Conservation (phyloP, 2,888 invertebrate species). For the Thumatha senex region DNA sequence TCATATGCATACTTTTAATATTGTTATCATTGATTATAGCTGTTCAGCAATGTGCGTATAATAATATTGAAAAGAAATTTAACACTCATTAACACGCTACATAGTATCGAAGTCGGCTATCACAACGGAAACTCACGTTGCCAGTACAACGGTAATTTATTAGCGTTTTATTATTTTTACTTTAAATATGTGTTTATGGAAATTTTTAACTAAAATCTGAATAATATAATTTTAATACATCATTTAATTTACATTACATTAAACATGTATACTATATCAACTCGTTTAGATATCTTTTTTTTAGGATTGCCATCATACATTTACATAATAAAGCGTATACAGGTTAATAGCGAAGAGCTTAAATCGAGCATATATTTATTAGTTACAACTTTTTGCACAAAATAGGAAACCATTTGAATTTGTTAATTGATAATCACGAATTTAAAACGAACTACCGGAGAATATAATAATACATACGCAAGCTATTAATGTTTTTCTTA, state of each 20-base stretch:
- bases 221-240: slow-evolving; percentile 21
- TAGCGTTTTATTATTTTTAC: slow-evolving; percentile 25
- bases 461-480: background rate
- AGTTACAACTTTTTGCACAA: background rate
- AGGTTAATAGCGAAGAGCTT: slow-evolving; percentile 3
- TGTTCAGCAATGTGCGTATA: slow-evolving; percentile 17
- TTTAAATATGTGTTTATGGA: slow-evolving; percentile 20
- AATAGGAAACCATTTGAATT: slow-evolving; percentile 7
- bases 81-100: slow-evolving; percentile 26
- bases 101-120: slow-evolving; percentile 26
- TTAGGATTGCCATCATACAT: slow-evolving; percentile 11
- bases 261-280: slow-evolving; percentile 2
- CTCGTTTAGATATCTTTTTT: slow-evolving; percentile 15
- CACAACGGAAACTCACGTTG: slow-evolving; percentile 15
- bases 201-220: slow-evolving; percentile 23
- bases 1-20: too few species aligned
- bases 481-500: too few species aligned
- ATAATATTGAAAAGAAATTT: slow-evolving; percentile 29
- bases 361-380: background rate
- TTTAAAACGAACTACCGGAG: slow-evolving; percentile 1
- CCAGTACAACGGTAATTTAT: slow-evolving; percentile 17
- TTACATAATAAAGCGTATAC: slow-evolving; percentile 11
- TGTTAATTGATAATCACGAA: background rate
- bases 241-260: slow-evolving; percentile 4
- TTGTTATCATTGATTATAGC: slow-evolving; percentile 11